Evolutionary conservation across 2,113 vertebrate species (phyloP).

Genomic region (Ptilorrhoa leucosticta): DNA sequence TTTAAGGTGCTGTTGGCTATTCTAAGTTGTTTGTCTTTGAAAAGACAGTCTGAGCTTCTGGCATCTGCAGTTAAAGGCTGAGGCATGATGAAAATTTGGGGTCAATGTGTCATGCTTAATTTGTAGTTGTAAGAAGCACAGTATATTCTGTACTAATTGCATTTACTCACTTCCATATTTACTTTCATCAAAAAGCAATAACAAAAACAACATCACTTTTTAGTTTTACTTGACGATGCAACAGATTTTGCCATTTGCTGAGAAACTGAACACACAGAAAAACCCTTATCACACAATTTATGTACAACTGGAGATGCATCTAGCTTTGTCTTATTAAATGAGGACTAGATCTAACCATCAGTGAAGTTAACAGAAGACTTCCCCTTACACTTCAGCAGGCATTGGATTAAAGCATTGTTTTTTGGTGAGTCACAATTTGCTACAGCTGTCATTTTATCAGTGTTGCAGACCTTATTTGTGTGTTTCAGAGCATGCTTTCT

Average conservation of each 20-base stretch:
- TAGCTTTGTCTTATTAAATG: slow-evolving; percentile 1
- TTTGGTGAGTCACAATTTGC: slow-evolving; percentile 45
- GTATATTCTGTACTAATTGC: slow-evolving; percentile 28
- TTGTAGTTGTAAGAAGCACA: not conserved
- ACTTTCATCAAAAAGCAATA: not conserved
- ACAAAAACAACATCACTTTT: not conserved
- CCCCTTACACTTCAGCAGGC: slow-evolving; percentile 38
- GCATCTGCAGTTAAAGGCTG: not conserved
- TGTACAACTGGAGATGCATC: not conserved
- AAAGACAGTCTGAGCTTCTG: slow-evolving; percentile 1
- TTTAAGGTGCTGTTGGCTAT: not conserved
- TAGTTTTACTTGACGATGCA: not conserved
- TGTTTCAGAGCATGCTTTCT: not conserved
- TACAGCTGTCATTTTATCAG: slow-evolving; percentile 55
- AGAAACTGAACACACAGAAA: not conserved
- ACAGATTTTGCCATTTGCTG: not conserved
- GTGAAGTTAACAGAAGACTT: slow-evolving; percentile 46
- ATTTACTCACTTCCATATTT: not conserved
- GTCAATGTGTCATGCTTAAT: slow-evolving; percentile 15
- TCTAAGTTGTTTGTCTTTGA: not conserved
- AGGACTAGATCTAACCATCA: slow-evolving; percentile 31
- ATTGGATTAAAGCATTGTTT: slow-evolving; percentile 54
- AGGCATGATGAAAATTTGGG: slow-evolving; percentile 6
- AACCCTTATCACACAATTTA: not conserved
- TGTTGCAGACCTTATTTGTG: not conserved